Conservation (phyloP, 2,888 invertebrate genomes). For the Cheilosia vernalis region DNA sequence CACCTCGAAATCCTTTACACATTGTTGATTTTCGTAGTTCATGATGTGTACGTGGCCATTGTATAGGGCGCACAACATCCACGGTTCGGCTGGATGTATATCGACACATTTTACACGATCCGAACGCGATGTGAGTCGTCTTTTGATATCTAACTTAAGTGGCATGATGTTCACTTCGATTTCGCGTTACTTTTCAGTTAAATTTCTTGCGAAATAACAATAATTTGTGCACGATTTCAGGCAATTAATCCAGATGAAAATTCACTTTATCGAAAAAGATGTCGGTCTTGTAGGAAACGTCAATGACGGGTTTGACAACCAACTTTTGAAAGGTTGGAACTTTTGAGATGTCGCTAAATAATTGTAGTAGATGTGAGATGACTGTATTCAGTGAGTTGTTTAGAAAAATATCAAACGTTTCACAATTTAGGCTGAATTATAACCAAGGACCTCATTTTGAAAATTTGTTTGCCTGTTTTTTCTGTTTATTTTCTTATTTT, state of each 20-base stretch:
- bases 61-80: slow-evolving; percentile 99
- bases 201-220: slow-evolving; percentile 37
- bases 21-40: slow-evolving; percentile 98
- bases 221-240: slow-evolving; percentile 28
- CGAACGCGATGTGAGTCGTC: slow-evolving; percentile 97
- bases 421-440: too few species aligned
- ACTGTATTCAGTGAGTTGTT: slow-evolving; percentile 14
- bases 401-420: too few species aligned
- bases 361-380: slow-evolving; percentile 48
- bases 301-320: slow-evolving; percentile 66
- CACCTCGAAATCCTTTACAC: slow-evolving; percentile 95
- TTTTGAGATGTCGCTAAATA: slow-evolving; percentile 18
- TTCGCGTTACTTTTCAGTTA: not conserved
- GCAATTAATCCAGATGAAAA: slow-evolving; percentile 28
- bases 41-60: slow-evolving; percentile 99
- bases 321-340: slow-evolving; percentile 68
- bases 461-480: too few species aligned
- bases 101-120: slow-evolving; percentile 99
- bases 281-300: slow-evolving; percentile 56
- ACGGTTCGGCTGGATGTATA: slow-evolving; percentile 98
- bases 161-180: slow-evolving; percentile 86
- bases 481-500: too few species aligned
- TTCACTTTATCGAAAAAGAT: slow-evolving; percentile 62
- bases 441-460: too few species aligned
- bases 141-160: slow-evolving; percentile 98